Evolutionary conservation across 2,113 vertebrate genomes (phyloP).

Genomic region (Paramormyrops kingsleyae): DNA sequence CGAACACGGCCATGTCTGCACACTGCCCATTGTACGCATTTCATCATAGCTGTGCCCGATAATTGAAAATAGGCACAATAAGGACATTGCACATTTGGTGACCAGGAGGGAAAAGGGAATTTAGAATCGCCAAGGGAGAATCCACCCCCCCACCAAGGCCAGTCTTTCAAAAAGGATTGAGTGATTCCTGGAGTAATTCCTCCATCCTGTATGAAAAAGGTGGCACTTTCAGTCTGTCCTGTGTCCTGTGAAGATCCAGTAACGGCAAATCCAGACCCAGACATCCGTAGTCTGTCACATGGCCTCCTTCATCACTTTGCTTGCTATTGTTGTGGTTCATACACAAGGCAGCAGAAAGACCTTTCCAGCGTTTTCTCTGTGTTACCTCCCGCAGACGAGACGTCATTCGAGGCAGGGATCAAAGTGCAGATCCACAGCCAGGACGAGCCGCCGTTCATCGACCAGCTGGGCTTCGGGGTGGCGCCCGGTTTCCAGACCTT

Average conservation of each 20-base stretch:
- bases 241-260: neutral
- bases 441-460: constrained; percentile 91
- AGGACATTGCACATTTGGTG: neutral
- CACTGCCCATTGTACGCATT: neutral
- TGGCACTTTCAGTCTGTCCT: neutral
- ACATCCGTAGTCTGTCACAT: neutral
- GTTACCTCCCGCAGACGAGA: constrained; percentile 73
- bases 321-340: neutral
- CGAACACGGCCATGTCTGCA: neutral
- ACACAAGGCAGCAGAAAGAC: neutral
- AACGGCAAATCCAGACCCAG: neutral
- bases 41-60: neutral
- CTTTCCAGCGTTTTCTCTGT: neutral
- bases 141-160: neutral
- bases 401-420: constrained; percentile 94
- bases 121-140: neutral
- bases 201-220: neutral
- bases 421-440: constrained; percentile 99
- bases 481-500: constrained; percentile 98
- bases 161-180: neutral
- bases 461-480: constrained; percentile 96
- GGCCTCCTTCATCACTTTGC: neutral
- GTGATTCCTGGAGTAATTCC: neutral
- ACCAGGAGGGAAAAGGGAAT: neutral
- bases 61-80: neutral